Evolutionary conservation across 2,113 vertebrate genomes (phyloP).

Genomic region (Etheostoma cragini): DNA sequence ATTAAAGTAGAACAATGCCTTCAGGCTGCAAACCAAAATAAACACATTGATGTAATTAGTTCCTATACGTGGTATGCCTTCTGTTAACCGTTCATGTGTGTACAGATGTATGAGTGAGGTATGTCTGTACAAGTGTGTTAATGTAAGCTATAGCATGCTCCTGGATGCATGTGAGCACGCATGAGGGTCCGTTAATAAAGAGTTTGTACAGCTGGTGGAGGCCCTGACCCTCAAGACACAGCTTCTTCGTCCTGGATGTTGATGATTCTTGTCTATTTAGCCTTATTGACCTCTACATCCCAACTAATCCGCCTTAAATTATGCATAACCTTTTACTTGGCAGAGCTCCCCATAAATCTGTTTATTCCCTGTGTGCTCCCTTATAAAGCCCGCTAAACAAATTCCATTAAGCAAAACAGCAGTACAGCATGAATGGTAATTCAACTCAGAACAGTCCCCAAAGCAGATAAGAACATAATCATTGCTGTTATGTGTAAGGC

Average conservation of each 20-base stretch:
- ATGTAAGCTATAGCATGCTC: not conserved
- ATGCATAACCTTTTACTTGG: constrained; percentile 83
- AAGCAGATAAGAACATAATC: constrained; percentile 77
- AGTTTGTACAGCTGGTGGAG: constrained; percentile 42
- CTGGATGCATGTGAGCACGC: not conserved
- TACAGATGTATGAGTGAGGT: constrained; percentile 29
- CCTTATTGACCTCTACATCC: constrained; percentile 81
- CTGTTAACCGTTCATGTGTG: constrained; percentile 24
- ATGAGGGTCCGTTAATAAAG: constrained; percentile 33
- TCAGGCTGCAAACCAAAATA: constrained; percentile 64
- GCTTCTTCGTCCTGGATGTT: constrained; percentile 54
- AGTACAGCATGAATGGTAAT: constrained; percentile 78
- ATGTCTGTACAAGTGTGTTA: constrained; percentile 1
- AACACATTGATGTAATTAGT: constrained; percentile 65
- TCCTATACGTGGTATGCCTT: constrained; percentile 16
- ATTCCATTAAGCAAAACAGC: constrained; percentile 81
- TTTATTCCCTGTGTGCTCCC: constrained; percentile 78
- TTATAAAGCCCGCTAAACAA: constrained; percentile 78
- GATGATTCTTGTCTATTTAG: constrained; percentile 75
- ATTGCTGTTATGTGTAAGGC: constrained; percentile 63
- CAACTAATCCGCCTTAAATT: constrained; percentile 81
- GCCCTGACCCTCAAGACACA: constrained; percentile 39
- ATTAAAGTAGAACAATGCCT: constrained; percentile 62
- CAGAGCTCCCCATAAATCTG: constrained; percentile 77
- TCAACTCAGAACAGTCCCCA: constrained; percentile 61